These are phyloP conservation scores for Panopea generosa DNA, from an alignment of 2,888 invertebrate species.

Conservation along the genomic window DNA sequence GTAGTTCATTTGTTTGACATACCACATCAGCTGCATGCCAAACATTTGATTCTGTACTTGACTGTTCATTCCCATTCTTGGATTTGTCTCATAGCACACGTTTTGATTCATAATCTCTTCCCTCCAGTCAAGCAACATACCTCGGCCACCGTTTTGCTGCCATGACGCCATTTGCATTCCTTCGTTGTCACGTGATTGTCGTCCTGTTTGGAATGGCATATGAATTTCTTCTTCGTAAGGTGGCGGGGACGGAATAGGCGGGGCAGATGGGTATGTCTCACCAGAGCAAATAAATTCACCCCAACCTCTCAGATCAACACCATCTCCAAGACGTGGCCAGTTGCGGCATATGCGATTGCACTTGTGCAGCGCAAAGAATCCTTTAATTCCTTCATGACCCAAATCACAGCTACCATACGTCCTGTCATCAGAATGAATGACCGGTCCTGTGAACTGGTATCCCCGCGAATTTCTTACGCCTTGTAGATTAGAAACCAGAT, in stretches of 20 bases:
- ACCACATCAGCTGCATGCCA: conserved; percentile 51
- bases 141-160: neutral
- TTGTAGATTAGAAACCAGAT: conserved; percentile 71
- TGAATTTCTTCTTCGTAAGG: conserved; percentile 19
- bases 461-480: conserved; percentile 61
- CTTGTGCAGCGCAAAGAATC: conserved; percentile 72
- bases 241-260: conserved; percentile 20
- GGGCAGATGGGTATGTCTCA: conserved; percentile 29
- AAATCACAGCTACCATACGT: conserved; percentile 65
- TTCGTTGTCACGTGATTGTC: too few species aligned
- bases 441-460: conserved; percentile 70
- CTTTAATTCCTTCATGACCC: conserved; percentile 70
- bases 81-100: neutral
- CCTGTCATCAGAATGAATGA: conserved; percentile 67
- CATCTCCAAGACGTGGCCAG: conserved; percentile 64
- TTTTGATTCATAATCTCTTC: conserved; percentile 36
- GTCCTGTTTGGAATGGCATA: too few species aligned
- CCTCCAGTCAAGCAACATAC: conserved; percentile 35
- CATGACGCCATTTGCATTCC: neutral
- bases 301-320: conserved; percentile 46
- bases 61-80: conserved; percentile 1
- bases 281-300: conserved; percentile 23
- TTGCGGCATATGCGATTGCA: conserved; percentile 69
- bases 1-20: conserved; percentile 54
- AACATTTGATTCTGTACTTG: conserved; percentile 14